phyloP scores from a whole-genome alignment of 2,797 vertebrate genomes.

The Lacerta bilineata region DNA sequence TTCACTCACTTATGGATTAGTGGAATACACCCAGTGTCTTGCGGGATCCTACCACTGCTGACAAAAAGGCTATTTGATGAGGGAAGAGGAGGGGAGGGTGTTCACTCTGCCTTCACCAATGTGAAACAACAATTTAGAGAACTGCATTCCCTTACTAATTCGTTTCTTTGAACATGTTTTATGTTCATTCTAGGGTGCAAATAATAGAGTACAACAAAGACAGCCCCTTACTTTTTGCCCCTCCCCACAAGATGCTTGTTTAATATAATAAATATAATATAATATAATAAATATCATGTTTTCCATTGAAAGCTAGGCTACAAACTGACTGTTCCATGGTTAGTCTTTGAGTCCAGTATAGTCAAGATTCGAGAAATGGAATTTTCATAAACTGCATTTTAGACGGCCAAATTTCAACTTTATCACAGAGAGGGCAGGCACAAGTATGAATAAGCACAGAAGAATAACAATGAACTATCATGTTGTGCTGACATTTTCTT shows the following conservation, averaged over 20 bases:
- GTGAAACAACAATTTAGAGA: not conserved
- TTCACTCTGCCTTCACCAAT: not conserved
- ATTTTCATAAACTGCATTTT: not conserved
- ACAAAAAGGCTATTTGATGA: not conserved
- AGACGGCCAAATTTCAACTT: not conserved
- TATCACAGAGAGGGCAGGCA: no score
- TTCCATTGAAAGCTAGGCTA: not conserved
- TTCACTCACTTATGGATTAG: slow-evolving; percentile 22
- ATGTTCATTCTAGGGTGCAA: not conserved
- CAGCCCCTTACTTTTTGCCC: not conserved
- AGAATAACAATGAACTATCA: not conserved
- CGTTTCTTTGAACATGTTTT: not conserved
- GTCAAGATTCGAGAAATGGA: not conserved
- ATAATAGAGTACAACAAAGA: not conserved
- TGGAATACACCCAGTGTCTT: slow-evolving; percentile 30
- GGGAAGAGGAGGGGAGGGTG: no score
- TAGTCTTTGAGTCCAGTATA: not conserved
- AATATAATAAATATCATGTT: not conserved
- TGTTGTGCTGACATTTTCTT: not conserved
- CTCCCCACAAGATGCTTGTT: not conserved
- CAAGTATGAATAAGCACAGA: not conserved
- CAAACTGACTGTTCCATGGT: not conserved
- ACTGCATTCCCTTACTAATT: not conserved
- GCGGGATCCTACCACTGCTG: not conserved
- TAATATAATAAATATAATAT: not conserved